A percentile compares a stretch with the other conserved stretches of the same genome.
phyloP scores from a whole-genome alignment of 2,113 vertebrate genomes.

The Fulmarus glacialis region DNA sequence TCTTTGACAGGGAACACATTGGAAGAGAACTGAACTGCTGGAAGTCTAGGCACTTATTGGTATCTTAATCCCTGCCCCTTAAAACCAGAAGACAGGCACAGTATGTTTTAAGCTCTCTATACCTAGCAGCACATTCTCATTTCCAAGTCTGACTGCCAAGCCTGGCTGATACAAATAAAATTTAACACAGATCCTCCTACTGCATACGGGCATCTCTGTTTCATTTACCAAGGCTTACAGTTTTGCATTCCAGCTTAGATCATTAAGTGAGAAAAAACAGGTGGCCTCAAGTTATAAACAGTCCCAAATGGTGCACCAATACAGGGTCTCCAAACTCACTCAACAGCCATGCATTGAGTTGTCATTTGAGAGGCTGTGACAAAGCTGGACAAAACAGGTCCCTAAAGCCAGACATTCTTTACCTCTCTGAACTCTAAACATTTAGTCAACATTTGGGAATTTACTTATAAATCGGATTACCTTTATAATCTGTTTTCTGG shows the following conservation, averaged over 20 bases:
- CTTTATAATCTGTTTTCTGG: slow-evolving; percentile 60
- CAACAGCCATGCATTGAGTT: not conserved
- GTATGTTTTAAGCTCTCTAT: not conserved
- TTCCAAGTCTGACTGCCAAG: not conserved
- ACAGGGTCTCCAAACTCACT: not conserved
- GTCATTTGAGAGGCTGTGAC: not conserved
- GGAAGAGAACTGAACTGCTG: not conserved
- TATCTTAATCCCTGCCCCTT: not conserved
- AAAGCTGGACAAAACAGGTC: not conserved
- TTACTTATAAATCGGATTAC: not conserved
- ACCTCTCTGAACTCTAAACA: not conserved
- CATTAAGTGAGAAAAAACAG: not conserved
- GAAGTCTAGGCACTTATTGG: not conserved
- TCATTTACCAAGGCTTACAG: not conserved
- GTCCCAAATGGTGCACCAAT: not conserved
- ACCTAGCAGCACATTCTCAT: not conserved
- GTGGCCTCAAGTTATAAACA: not conserved
- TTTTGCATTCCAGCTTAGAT: not conserved
- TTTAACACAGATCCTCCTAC: not conserved
- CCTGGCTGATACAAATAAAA: not conserved
- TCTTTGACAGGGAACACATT: not conserved
- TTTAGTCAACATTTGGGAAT: not conserved
- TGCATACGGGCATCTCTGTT: not conserved
- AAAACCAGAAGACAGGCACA: not conserved
- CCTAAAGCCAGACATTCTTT: not conserved